These are phyloP conservation scores for Allygus modestus DNA, from an alignment of 2,888 invertebrate genomes.

Conservation along the genomic window DNA sequence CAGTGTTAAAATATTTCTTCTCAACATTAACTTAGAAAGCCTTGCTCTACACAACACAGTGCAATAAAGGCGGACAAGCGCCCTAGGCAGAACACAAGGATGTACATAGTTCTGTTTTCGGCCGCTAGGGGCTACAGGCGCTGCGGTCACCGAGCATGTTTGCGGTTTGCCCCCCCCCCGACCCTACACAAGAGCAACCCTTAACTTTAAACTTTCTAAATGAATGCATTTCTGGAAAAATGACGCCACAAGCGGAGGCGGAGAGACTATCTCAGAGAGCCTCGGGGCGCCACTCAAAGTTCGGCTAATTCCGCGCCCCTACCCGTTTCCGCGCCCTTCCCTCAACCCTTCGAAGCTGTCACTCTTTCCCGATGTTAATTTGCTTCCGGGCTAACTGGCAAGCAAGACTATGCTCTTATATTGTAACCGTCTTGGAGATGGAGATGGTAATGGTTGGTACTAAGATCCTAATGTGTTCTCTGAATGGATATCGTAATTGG, in stretches of 20 bases:
- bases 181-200: not conserved
- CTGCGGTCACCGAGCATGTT: constrained; percentile 49
- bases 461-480: not conserved
- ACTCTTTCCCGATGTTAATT: constrained; percentile 58
- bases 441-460: not conserved
- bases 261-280: constrained; percentile 20
- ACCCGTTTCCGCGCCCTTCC: not conserved
- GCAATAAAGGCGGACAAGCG: constrained; percentile 43
- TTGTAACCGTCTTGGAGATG: constrained; percentile 4
- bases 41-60: constrained; percentile 11
- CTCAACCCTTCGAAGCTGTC: constrained; percentile 44
- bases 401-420: constrained; percentile 30
- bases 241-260: constrained; percentile 46
- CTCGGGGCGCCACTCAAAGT: constrained; percentile 46
- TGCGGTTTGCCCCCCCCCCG: not conserved
- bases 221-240: constrained; percentile 58
- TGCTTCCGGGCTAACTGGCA: constrained; percentile 41
- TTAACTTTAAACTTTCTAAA: constrained; percentile 56
- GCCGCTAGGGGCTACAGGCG: constrained; percentile 32
- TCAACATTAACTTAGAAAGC: not conserved
- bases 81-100: not conserved
- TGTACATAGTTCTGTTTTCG: constrained; percentile 21
- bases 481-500: too few species aligned
- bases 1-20: not conserved
- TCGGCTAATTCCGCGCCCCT: constrained; percentile 52